Evolutionary conservation across 2,113 vertebrate genomes (phyloP).

Genomic region (Gorsachius goisagi): DNA sequence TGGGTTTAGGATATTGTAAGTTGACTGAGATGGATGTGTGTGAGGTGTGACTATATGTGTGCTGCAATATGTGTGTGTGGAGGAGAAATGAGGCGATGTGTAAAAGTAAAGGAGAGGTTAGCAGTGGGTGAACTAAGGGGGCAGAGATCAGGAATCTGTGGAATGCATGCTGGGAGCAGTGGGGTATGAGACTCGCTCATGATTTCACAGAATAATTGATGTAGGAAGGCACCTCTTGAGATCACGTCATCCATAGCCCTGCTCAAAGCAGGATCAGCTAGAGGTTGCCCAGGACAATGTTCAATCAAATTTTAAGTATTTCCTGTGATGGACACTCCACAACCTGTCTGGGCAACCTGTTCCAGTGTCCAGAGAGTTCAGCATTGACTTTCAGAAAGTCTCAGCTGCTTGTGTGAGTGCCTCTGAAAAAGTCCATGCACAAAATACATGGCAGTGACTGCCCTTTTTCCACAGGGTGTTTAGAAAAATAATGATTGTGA

Average conservation of each 20-base stretch:
- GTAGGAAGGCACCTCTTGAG: not conserved
- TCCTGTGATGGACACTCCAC: not conserved
- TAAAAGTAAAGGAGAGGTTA: not conserved
- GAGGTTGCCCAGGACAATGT: not conserved
- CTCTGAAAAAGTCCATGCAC: not conserved
- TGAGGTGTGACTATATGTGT: rapidly evolving
- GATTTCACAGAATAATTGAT: not conserved
- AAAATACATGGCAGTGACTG: not conserved
- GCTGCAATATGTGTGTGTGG: not conserved
- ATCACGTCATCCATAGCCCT: not conserved
- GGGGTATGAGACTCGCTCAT: not conserved
- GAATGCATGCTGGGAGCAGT: rapidly evolving
- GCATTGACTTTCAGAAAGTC: not conserved
- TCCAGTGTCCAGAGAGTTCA: not conserved
- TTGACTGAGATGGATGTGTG: not conserved
- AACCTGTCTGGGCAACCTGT: not conserved
- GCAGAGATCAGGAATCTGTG: not conserved
- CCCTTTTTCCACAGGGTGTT: not conserved
- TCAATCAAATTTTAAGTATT: not conserved
- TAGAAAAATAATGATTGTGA: not conserved
- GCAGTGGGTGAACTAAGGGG: not conserved
- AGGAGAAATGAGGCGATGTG: not conserved
- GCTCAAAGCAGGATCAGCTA: not conserved
- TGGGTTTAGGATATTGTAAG: not conserved
- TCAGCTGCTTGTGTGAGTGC: not conserved